A percentile compares a stretch with the other conserved stretches of the same genome.
These are phyloP conservation scores for Sinodicranocentrus sp. DNA, from an alignment of 2,888 invertebrate genomes.

Conservation along the genomic window DNA sequence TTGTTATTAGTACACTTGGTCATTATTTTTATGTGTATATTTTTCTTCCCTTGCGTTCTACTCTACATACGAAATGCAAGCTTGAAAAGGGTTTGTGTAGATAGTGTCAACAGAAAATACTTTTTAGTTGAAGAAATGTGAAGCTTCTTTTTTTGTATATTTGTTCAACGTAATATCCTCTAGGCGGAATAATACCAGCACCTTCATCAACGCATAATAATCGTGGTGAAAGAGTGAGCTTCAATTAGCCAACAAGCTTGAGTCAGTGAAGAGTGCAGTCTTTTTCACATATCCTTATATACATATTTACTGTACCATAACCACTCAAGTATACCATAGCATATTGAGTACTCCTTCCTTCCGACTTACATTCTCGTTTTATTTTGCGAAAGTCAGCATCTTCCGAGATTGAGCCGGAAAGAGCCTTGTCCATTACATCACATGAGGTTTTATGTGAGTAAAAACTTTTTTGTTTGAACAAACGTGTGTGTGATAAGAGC, in stretches of 20 bases:
- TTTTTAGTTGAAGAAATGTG: not conserved
- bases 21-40: conserved; percentile 33
- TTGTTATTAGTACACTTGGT: conserved; percentile 25
- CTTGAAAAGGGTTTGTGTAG: not conserved
- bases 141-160: too few species aligned
- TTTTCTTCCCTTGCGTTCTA: too few species aligned
- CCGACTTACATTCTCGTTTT: conserved; percentile 33
- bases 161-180: too few species aligned
- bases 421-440: conserved; percentile 3
- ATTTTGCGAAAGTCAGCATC: conserved; percentile 30
- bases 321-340: not conserved
- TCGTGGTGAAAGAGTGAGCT: not conserved
- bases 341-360: not conserved
- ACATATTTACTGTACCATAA: not conserved
- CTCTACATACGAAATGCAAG: not conserved
- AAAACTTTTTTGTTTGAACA: conserved; percentile 35
- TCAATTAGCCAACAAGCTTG: not conserved
- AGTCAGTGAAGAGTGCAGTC: not conserved
- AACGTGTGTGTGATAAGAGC: conserved; percentile 23
- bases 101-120: not conserved
- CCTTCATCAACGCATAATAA: not conserved
- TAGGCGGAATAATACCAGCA: too few species aligned
- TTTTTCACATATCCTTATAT: not conserved
- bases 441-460: conserved; percentile 31
- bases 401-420: conserved; percentile 1